Percentiles rank a stretch among this genome's conserved stretches.
phyloP scores from a whole-genome alignment of 2,888 invertebrate species.

The Mesorhabditis spiculigera region DNA sequence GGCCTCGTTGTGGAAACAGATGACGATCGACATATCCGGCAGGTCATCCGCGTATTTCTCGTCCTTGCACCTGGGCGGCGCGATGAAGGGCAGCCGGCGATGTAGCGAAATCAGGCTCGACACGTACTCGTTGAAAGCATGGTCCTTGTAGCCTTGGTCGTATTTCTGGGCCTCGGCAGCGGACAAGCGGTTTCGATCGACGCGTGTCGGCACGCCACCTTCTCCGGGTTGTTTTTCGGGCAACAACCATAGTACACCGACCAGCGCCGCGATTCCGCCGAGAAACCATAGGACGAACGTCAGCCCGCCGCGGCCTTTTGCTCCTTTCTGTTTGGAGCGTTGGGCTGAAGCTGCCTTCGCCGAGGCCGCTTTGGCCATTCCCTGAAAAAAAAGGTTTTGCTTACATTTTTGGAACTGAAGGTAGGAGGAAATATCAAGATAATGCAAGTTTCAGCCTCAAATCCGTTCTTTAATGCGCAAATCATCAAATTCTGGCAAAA shows the following conservation, averaged over 20 bases:
- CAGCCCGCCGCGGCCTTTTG: not conserved
- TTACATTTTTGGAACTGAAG: no score
- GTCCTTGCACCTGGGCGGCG: not conserved
- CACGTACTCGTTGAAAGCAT: constrained; percentile 4
- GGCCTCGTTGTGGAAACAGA: constrained; percentile 4
- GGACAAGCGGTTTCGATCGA: constrained; percentile 4
- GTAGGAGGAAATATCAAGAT: no score
- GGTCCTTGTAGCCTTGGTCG: constrained; percentile 5
- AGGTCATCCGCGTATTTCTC: not conserved
- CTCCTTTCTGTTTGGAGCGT: not conserved
- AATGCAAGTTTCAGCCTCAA: no score
- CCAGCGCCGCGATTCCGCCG: not conserved
- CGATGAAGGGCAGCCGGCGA: not conserved
- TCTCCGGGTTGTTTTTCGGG: not conserved
- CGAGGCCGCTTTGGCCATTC: not conserved
- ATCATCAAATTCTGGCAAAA: no score
- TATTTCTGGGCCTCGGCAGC: not conserved
- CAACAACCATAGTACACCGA: not conserved
- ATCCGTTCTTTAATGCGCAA: no score
- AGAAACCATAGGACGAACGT: not conserved
- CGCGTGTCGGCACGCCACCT: constrained; percentile 2
- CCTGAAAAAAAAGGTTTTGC: not conserved
- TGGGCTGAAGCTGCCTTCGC: constrained; percentile 3
- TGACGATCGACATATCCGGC: not conserved
- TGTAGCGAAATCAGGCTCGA: constrained; percentile 1